These are phyloP conservation scores for Homarus gammarus DNA, from an alignment of 2,888 invertebrate genomes.

Conservation along the genomic window DNA sequence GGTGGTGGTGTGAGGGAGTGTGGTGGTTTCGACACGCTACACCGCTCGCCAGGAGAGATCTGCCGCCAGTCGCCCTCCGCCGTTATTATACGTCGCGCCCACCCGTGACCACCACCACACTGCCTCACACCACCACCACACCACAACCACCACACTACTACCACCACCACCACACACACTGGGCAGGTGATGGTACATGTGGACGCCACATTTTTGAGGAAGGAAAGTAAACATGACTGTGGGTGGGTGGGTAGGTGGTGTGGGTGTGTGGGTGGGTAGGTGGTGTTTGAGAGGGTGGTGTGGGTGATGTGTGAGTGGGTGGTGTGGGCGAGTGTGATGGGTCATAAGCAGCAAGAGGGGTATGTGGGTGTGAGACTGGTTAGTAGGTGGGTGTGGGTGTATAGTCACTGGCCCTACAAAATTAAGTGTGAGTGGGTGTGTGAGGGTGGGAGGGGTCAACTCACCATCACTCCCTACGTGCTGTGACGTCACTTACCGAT, in stretches of 20 bases:
- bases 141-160: slow-evolving; percentile 1
- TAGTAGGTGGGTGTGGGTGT: background rate
- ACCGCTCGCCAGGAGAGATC: slow-evolving; percentile 30
- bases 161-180: background rate
- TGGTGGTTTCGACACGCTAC: slow-evolving; percentile 44
- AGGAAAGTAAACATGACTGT: background rate
- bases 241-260: background rate
- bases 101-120: slow-evolving; percentile 45
- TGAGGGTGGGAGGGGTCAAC: too few species aligned
- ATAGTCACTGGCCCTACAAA: too few species aligned
- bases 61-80: slow-evolving; percentile 24
- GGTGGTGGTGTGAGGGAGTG: too few species aligned
- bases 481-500: too few species aligned
- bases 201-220: background rate
- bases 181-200: background rate
- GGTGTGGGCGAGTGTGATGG: background rate
- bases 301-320: background rate
- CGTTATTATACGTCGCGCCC: slow-evolving; percentile 53
- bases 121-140: slow-evolving; percentile 22
- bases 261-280: background rate
- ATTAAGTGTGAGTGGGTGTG: too few species aligned
- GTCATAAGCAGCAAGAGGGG: background rate
- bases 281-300: slow-evolving; percentile 9
- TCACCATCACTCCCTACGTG: too few species aligned
- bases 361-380: background rate